These are phyloP conservation scores for Heterocephalus glaber DNA, from an alignment of 2,113 vertebrate species.

Conservation along the genomic window DNA sequence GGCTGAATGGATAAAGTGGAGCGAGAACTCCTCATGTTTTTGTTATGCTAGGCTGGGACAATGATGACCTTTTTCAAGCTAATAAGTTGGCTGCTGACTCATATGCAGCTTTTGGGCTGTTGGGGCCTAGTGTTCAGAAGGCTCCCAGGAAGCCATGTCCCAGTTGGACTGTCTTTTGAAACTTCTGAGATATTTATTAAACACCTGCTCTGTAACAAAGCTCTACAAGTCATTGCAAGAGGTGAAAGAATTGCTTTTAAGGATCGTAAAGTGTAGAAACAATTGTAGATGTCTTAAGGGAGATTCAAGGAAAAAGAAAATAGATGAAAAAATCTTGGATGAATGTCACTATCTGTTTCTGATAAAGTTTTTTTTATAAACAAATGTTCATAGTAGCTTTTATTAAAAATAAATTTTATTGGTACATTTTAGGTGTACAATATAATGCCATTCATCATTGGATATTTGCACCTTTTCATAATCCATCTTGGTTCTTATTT, in stretches of 20 bases:
- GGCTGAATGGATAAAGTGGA: not conserved
- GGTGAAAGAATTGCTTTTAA: not conserved
- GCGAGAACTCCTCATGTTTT: not conserved
- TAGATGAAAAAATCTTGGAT: not conserved
- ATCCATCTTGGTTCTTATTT: too few species aligned
- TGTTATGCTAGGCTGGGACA: not conserved
- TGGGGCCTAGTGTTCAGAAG: not conserved
- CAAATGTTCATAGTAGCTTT: too few species aligned
- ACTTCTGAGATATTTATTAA: constrained; percentile 21
- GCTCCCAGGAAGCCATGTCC: not conserved
- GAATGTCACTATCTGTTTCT: not conserved
- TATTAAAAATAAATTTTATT: too few species aligned
- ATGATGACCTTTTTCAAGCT: not conserved
- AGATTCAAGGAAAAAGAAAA: not conserved
- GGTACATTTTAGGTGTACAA: too few species aligned
- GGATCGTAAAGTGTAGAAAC: not conserved
- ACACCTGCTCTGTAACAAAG: not conserved
- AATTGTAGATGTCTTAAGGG: not conserved
- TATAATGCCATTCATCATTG: too few species aligned
- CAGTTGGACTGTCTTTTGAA: not conserved
- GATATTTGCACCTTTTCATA: too few species aligned
- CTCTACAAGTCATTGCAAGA: not conserved
- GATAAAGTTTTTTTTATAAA: too few species aligned
- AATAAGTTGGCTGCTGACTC: not conserved
- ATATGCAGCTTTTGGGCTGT: not conserved